Base-by-base conservation (phyloP, 1,140 invertebrate genomes). In the Campoletis sonorensis region DNA sequence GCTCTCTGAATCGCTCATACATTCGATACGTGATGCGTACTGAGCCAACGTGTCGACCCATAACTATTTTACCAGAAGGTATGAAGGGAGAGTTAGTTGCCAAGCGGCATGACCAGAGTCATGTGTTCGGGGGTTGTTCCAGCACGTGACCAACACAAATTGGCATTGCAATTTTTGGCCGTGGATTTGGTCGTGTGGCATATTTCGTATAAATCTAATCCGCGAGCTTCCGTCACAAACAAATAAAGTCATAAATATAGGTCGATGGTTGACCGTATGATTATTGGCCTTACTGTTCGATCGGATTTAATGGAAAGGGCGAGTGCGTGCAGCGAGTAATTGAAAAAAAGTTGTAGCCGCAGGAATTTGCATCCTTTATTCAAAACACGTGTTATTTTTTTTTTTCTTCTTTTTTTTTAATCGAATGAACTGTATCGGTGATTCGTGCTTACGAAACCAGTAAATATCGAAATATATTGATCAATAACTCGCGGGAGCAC, bases 131-230 rank as follows among this genome's bases (percentile, higher is more conserved):
- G 13, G 30, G n/a, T n/a, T 16, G 67, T 15, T 70, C 30, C 15
- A 0, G 67, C 67, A 70, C 67, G 67, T 70, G 67, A 70, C 30
- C 67, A 16, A 30, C 67, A 70, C 67, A 70, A 70, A 70, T 70
- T 70, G 67, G 67, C 67, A 27, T 70, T 70, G 30, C 30, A 33
- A 70, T 70, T 70, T 70, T 70, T 30, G 67, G 30, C 30, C 30
- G 30, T 70, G 8, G 67, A 70, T 16, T 70, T 33, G 15, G 13
- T 70, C 67, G 67, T 16, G 67, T 18, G 27, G 27, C 67, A 21
- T n/a, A n/a, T 70, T 70, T 33, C 27, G 30, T 30, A 70, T 33
- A 30, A 70, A 33, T 70, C 30, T 70, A 64, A 70, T 33, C 30
- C 67, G n/a, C 67, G n/a, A 15, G 18, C 67, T 33, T 70, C 15